Evolutionary conservation across 2,888 invertebrate species (phyloP), one percentile per base, ranked within the genome.

Genomic region (Encarsia formosa): DNA sequence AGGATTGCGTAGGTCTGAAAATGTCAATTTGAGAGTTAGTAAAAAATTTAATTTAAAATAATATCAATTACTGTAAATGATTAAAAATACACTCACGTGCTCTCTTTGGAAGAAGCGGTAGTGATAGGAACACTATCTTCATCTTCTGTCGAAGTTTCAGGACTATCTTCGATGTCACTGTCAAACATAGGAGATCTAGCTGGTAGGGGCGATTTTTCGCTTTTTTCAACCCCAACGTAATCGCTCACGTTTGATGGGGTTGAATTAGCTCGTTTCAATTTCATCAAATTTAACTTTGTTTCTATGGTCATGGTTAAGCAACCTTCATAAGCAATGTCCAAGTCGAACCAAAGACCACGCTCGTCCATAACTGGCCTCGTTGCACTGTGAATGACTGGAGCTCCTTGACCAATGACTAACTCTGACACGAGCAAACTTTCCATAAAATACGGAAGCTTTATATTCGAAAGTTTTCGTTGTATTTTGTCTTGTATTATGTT

Each of bases 401-500:
- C 80, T 26, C 82, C 81, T 53, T 74, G 71, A 32, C 88, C 87
- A 61, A 92, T 78, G 38, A 85, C 83, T 61, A 93, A 75, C 66
- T 88, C 85, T 26, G 86, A 84, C 59, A 94, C 82, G 42, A 81
- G 75, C 46, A 95, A 78, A 60, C 88, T 87, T 58, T 91, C 89
- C 78, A 95, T 89, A 75, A 94, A 92, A 63, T 88, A 86, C 1
- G 95, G 94, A 57, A 88, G 85, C 77, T 88, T 91, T 60, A 95
- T 87, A 53, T 89, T 87, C 52, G 85, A 82, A 2, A 95, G 78
- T 76, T 95, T 95, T 66, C 86, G 82, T 75, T 95, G 91, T 68
- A 94, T 86, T 68, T 86, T 83, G 45, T 85, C 83, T 69, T 86
- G 85, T 31, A 94, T 80, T 56, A 83, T 78, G 50, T 78, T 78